Base-by-base conservation (phyloP, 2,888 invertebrate species). In the Andrena fulva region DNA sequence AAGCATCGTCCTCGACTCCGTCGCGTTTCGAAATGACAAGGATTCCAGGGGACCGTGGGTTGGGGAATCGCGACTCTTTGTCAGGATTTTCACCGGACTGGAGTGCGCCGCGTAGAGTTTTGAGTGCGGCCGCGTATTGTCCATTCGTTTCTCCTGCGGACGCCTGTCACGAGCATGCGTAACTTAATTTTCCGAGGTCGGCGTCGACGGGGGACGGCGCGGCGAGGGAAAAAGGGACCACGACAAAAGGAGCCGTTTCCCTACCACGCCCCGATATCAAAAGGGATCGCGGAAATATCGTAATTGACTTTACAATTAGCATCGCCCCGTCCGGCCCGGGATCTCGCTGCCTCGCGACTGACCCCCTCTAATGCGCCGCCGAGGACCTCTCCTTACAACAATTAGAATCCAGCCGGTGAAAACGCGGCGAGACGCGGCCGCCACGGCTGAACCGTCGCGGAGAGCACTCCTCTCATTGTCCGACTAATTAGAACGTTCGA, bases 131-230 rank as follows among this genome's bases (percentile, higher is more conserved):
- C 86, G 84, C 77, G 87, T 78, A 88, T 90, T 89, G 89, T 89
- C 86, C 84, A 85, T 87, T 85, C 87, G 81, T 88, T 89, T 81
- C 87, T 79, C 66, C 82, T 70, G 66, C 76, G 84, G 86, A 89
- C 89, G 86, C 86, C 91, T 92, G 92, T 92, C 92, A 92, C 84
- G 84, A 82, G 86, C 92, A 92, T 85, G 89, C 87, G 88, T 91
- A 89, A 91, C 91, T 91, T 90, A 89, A 91, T 91, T 91, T 91
- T 88, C 88, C 89, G 87, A 84, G 82, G 74, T 73, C 85, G 79
- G 69, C 60, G 74, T 77, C 60, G 63, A 64, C 29, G 52, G 54
- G 72, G 52, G 62, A 52, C 52, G 79, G 33, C 33, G 10, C 42
- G 12, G 60, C 10, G 59, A 48, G 42, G 70, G 60, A 74, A 71